Evolutionary conservation across 2,113 vertebrate species (phyloP).

Genomic region (Poecile atricapillus): DNA sequence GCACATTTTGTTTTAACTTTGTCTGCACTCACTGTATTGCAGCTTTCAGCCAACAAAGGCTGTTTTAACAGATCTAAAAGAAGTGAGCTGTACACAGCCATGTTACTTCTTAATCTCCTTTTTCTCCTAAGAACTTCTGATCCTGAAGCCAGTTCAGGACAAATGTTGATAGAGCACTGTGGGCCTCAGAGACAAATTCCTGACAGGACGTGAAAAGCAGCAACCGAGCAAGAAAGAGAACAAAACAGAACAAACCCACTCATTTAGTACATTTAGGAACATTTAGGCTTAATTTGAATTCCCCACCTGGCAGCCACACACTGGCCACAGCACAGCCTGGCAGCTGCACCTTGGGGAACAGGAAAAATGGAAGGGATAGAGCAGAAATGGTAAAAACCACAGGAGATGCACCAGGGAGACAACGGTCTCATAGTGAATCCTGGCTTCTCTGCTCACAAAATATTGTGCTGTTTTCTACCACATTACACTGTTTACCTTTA

Average conservation of each 20-base stretch:
- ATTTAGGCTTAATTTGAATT: not conserved
- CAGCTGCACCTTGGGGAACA: not conserved
- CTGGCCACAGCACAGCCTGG: not conserved
- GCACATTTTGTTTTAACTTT: not conserved
- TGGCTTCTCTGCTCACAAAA: not conserved
- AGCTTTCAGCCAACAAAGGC: not conserved
- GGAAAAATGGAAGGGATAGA: not conserved
- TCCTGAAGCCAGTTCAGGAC: not conserved
- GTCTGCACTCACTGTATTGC: not conserved
- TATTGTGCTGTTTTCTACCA: not conserved
- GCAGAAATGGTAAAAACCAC: not conserved
- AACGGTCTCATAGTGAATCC: fast-evolving
- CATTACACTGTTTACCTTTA: slow-evolving; percentile 83
- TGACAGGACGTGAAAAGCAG: not conserved
- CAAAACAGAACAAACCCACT: not conserved
- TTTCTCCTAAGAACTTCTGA: not conserved
- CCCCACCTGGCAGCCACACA: not conserved
- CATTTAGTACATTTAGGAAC: not conserved
- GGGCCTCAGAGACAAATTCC: not conserved
- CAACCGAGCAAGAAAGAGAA: not conserved
- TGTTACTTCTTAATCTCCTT: not conserved
- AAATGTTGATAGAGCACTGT: not conserved
- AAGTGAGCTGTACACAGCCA: not conserved
- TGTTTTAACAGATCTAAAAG: not conserved
- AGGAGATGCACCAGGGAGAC: not conserved